Evolutionary conservation across 2,797 vertebrate species (phyloP), one percentile per base, ranked within the genome.

Genomic region (Triplophysa yarkandensis): DNA sequence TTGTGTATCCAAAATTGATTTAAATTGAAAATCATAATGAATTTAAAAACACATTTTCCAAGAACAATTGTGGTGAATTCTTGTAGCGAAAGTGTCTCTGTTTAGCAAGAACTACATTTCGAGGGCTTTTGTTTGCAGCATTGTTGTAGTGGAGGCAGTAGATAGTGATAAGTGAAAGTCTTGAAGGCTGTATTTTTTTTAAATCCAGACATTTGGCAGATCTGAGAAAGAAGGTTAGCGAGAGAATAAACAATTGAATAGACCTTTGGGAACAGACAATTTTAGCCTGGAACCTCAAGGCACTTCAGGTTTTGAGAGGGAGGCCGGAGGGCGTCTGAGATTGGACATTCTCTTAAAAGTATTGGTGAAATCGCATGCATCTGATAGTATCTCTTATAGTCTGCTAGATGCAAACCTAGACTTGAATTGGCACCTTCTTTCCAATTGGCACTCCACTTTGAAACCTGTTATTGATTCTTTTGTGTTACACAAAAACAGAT

Each of bases 151-250:
- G 11, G 21, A 25, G 48, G 11, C 21, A 23, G 48, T 6, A 23
- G 48, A 13, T 19, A 21, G 46, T 50, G 58, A 66, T 43, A 34
- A 52, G 48, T 52, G 10, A 13, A 23, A 48, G 46, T 63, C 64
- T 60, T 19, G 48, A 75, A 75, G 43, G 74, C 68, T 72, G 50
- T 72, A 77, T 77, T 79, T 79, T 32, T 68, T 55, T 17, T 13
- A 60, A 79, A 82, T 52, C 50, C 65, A 65, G 63, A 16, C 28
- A 16, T 60, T 80, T 77, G 65, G 41, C 28, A 64, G 23, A 36
- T 41, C 43, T 4, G 27, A 46, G 16, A 58, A 69, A 55, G 32
- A 36, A 69, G 60, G 44, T 68, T 67, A 75, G 61, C 30, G 36
- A 46, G 55, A 73, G 36, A 13, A 10, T 76, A 61, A 65, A 67